Evolutionary conservation across 1,140 invertebrate species (phyloP), one percentile per base, ranked within the genome.

Genomic region (Chironomus tepperi): DNA sequence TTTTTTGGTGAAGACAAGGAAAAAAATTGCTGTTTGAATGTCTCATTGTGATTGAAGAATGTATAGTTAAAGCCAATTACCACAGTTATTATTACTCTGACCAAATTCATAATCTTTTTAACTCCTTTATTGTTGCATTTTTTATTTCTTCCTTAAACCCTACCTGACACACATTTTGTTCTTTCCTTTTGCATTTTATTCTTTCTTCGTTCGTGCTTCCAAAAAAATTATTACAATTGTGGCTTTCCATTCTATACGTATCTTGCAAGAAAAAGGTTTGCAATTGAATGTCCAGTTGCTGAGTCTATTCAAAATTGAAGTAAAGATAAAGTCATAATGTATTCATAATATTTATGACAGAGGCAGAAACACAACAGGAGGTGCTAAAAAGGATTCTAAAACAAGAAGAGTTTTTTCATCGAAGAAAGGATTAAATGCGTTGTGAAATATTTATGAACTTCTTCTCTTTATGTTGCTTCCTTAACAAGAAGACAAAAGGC

Each of bases 91-190:
- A 18, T 18, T 21, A 9, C 19, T 70, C 19, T 70, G 65, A 70
- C 65, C 65, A 18, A 70, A 70, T 70, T 70, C 65, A 70, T 70
- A 70, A 70, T 70, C 65, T 70, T 18, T 70, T 70, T 70, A 70
- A 70, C 65, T 70, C 65, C 65, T 70, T 70, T 70, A 57, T 57
- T 57, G 47, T 57, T 57, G 24, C 24, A 34, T 5, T 34, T 34
- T n/a, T 34, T 34, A 34, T 34, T 34, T 5, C 24, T 34, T 34
- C 2, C 47, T n/a, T 57, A 12, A n/a, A 57, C n/a, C 47, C n/a
- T 57, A 57, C 47, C 47, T 57, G 47, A 57, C 47, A 57, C 47
- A 57, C 15, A 15, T 57, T 57, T 47, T 47, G 42, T 47, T 57
- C 47, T 57, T 15, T 34, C 24, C 24, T 34, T 34, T 34, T 34